Evolutionary conservation across 2,888 invertebrate species (phyloP).

Genomic region (Phyto melanocephala): DNA sequence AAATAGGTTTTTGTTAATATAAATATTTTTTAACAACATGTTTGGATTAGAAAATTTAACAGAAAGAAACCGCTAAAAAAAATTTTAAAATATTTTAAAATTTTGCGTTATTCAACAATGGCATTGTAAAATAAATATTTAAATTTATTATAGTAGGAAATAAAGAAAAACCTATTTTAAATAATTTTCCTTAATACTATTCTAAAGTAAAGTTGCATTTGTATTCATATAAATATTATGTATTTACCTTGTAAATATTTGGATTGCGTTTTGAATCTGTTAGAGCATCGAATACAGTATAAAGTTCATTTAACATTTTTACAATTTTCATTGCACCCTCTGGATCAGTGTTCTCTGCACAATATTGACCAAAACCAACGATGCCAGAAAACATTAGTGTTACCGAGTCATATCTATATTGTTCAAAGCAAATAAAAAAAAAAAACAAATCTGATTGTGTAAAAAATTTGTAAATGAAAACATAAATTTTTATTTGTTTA

Average conservation of each 20-base stretch:
- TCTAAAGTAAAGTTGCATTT: not conserved
- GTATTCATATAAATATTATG: not conserved
- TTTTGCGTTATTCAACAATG: too few species aligned
- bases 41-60: not conserved
- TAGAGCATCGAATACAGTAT: conserved; percentile 95
- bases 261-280: conserved; percentile 95
- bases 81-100: not conserved
- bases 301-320: conserved; percentile 93
- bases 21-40: too few species aligned
- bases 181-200: too few species aligned
- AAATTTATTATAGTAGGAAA: too few species aligned
- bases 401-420: conserved; percentile 88
- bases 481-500: not conserved
- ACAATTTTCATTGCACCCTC: conserved; percentile 98
- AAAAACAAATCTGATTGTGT: not conserved
- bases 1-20: too few species aligned
- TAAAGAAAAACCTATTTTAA: too few species aligned
- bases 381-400: conserved; percentile 96
- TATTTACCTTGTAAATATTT: conserved; percentile 93
- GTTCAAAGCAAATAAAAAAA: conserved; percentile 62
- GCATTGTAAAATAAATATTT: too few species aligned
- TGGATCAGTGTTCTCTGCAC: conserved; percentile 93
- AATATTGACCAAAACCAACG: conserved; percentile 94
- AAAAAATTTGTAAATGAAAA: not conserved
- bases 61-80: too few species aligned